phyloP scores from a whole-genome alignment of 2,888 invertebrate genomes.

The Dynastes grantii region DNA sequence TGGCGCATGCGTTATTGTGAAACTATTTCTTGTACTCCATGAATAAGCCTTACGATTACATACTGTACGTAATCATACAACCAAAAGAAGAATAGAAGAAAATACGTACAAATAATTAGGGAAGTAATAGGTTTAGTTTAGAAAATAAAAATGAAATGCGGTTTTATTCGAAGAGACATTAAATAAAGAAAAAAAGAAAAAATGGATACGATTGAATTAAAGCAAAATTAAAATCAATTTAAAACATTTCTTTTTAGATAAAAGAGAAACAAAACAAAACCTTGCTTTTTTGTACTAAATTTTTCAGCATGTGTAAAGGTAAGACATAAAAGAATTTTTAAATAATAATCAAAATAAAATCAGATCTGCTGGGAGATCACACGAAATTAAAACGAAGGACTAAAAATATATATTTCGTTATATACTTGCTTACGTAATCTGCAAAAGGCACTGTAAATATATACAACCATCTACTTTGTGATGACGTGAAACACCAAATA shows the following conservation, averaged over 20 bases:
- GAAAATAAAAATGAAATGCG: conserved; percentile 9
- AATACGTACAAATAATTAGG: neutral
- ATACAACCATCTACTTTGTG: conserved; percentile 44
- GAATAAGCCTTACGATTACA: neutral
- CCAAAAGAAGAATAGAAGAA: neutral
- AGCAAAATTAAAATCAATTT: conserved; percentile 5
- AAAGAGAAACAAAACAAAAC: conserved; percentile 21
- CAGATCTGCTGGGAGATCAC: conserved; percentile 31
- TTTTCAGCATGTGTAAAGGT: neutral
- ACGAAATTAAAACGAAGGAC: conserved; percentile 24
- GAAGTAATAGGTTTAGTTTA: neutral
- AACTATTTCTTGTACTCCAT: too few relatives aligned
- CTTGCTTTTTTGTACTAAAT: conserved; percentile 9
- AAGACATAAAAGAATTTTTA: conserved; percentile 19
- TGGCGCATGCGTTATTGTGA: too few relatives aligned
- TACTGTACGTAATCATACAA: neutral
- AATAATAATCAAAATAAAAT: conserved; percentile 33
- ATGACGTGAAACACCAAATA: conserved; percentile 39
- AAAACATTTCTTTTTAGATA: conserved; percentile 8
- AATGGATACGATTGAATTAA: too few relatives aligned
- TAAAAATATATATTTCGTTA: neutral
- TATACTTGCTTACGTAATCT: neutral
- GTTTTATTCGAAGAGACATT: neutral
- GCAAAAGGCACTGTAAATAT: conserved; percentile 26
- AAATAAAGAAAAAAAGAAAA: neutral